Evolutionary conservation across 2,797 vertebrate genomes (phyloP).

Genomic region (Sebastolobus altivelis): DNA sequence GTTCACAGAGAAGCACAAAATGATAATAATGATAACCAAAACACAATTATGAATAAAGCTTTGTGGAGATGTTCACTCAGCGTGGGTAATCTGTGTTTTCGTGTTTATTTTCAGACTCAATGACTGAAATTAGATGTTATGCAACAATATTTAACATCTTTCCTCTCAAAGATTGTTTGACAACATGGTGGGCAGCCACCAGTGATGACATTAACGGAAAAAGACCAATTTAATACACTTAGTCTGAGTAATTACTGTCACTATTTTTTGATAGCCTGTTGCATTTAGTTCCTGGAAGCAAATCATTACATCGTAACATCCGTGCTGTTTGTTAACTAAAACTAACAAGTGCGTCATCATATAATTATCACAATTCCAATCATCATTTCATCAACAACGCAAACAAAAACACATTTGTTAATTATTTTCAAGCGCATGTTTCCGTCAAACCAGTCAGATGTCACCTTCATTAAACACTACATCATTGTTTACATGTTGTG

Average conservation of each 20-base stretch:
- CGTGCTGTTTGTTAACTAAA: background rate
- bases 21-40: constrained; percentile 39
- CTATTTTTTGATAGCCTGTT: background rate
- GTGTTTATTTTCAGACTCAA: constrained; percentile 36
- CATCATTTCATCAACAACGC: background rate
- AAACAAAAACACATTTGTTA: constrained; percentile 4
- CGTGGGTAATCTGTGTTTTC: constrained; percentile 27
- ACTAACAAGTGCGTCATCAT: background rate
- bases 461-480: constrained; percentile 54
- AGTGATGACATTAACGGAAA: background rate
- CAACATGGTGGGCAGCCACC: background rate
- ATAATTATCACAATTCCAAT: background rate
- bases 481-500: constrained; percentile 66
- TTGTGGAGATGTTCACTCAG: constrained; percentile 22
- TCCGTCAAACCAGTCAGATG: constrained; percentile 2
- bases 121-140: constrained; percentile 22
- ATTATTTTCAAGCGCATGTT: background rate
- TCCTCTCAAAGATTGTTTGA: constrained; percentile 27
- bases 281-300: background rate
- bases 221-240: background rate
- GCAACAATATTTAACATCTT: constrained; percentile 1
- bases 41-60: constrained; percentile 37
- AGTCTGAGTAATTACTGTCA: background rate
- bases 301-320: background rate
- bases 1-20: constrained; percentile 35